These are phyloP conservation scores for Lutraria rhynchaena DNA, from an alignment of 1,140 invertebrate species.

Conservation along the genomic window DNA sequence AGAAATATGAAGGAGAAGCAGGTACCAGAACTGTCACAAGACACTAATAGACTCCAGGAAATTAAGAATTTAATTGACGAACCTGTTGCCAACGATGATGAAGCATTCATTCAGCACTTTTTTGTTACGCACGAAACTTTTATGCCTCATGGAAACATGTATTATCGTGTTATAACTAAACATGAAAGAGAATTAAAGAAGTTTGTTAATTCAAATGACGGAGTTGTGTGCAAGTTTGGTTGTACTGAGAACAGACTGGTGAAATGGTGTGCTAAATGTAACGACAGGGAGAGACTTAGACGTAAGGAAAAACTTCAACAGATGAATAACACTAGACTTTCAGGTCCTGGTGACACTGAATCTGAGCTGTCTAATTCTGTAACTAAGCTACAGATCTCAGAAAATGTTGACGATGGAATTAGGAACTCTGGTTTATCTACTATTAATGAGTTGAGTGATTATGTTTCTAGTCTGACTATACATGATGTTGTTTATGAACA, in stretches of 20 bases:
- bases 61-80: no score
- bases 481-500: constrained; percentile 83
- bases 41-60: no score
- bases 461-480: constrained; percentile 64
- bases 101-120: constrained; percentile 12
- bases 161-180: constrained; percentile 34
- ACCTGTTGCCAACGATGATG: neutral
- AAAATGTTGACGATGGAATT: neutral
- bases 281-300: constrained; percentile 43
- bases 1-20: neutral
- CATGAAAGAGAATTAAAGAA: constrained; percentile 32
- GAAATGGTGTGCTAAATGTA: constrained; percentile 58
- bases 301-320: constrained; percentile 20
- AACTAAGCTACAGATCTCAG: neutral
- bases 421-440: neutral
- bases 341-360: neutral
- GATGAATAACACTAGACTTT: constrained; percentile 28
- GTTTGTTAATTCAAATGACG: constrained; percentile 21
- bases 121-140: constrained; percentile 34
- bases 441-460: constrained; percentile 55
- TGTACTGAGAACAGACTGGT: constrained; percentile 46
- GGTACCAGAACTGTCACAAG: no score
- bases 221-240: constrained; percentile 22
- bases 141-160: constrained; percentile 49
- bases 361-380: neutral